phyloP scores from a whole-genome alignment of 23 tunicate genomes.

The Diplosoma virens region DNA sequence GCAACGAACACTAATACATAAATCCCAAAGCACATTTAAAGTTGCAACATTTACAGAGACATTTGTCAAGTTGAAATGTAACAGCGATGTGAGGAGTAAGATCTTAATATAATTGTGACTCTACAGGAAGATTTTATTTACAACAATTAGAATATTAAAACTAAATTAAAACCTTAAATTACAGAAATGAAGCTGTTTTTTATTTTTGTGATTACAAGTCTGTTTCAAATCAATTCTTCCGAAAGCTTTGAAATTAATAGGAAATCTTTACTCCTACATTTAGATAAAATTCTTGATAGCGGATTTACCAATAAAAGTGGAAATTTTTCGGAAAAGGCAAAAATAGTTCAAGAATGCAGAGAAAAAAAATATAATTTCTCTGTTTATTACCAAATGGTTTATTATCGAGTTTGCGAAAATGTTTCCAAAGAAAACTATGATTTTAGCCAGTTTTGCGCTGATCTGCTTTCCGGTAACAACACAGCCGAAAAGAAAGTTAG shows the following conservation, averaged over 20 bases:
- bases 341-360: slow-evolving; percentile 15
- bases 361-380: slow-evolving; percentile 17
- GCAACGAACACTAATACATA: too few species aligned
- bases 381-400: slow-evolving; percentile 49
- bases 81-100: too few species aligned
- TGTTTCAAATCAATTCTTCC: background rate
- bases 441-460: background rate
- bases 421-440: background rate
- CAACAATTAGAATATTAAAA: too few species aligned
- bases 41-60: too few species aligned
- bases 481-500: background rate
- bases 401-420: slow-evolving; percentile 25
- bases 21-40: too few species aligned
- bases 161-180: too few species aligned
- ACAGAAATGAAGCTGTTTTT: slow-evolving; percentile 4
- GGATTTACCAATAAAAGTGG: background rate
- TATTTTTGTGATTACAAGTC: background rate
- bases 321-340: background rate
- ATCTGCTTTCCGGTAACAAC: background rate
- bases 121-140: too few species aligned
- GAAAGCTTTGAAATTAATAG: background rate
- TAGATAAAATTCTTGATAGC: slow-evolving; percentile 3
- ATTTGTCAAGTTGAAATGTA: too few species aligned
- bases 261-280: slow-evolving; percentile 20
- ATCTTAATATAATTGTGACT: too few species aligned